Conservation (phyloP, 1,140 invertebrate genomes). For the Neelides sp. region DNA sequence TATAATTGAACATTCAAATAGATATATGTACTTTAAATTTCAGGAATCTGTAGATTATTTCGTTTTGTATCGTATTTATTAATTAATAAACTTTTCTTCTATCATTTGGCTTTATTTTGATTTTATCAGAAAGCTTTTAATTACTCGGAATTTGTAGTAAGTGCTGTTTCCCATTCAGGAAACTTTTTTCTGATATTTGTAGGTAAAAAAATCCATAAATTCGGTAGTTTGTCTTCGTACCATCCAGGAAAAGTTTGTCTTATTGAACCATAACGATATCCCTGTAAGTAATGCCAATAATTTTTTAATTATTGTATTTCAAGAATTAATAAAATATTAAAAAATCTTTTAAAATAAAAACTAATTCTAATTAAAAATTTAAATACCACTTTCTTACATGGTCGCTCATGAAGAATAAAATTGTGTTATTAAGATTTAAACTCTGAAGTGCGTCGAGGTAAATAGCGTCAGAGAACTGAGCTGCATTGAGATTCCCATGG, state of each 20-base stretch:
- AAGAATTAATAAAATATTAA: too few relatives aligned
- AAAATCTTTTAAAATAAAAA: too few relatives aligned
- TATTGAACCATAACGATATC: constrained; percentile 17
- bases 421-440: constrained; percentile 17
- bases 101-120: too few relatives aligned
- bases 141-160: constrained; percentile 17
- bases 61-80: too few relatives aligned
- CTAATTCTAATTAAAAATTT: too few relatives aligned
- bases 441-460: constrained; percentile 9
- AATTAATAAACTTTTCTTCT: too few relatives aligned
- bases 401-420: constrained; percentile 28
- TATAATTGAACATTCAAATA: too few relatives aligned
- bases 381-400: too few relatives aligned
- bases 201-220: constrained; percentile 21
- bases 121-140: not conserved
- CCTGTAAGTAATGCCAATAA: too few relatives aligned
- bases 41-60: too few relatives aligned
- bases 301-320: too few relatives aligned
- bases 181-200: not conserved
- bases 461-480: constrained; percentile 5
- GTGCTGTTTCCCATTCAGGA: constrained; percentile 2
- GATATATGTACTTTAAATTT: too few relatives aligned
- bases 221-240: constrained; percentile 30
- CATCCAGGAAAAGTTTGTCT: constrained; percentile 24
- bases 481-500: constrained; percentile 10